Base-by-base conservation (phyloP, 2,113 vertebrate genomes). In the Pterocles burchelli region DNA sequence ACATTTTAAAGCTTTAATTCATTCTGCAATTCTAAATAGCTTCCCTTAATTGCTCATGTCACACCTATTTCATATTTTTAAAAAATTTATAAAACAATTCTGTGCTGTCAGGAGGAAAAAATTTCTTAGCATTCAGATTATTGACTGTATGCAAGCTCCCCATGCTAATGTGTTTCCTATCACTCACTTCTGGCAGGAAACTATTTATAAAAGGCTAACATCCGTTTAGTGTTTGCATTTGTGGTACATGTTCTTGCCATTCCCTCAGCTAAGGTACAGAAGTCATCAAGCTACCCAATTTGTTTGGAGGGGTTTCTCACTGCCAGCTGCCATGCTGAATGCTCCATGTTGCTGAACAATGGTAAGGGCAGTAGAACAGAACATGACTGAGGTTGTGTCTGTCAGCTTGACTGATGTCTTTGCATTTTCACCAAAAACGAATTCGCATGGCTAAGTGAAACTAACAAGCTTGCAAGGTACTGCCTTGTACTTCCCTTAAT, bases 41-140 rank as follows among this genome's bases (percentile, higher is more conserved):
- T 97, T 90, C 82, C 72, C 83, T 96, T 97, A 97, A 97, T 96
- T 7, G 9, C 88, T 96, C 93, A 74, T 59, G 93, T 96, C 96
- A 97, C 65, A 97, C 81, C 81, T 95, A 97, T 97, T 94, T 95
- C 83, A 96, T 34, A 62, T 93, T 95, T 96, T 95, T 93, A 8
- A 95, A 98, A 97, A 97, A 97, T 88, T 93, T 96, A 96, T 97
- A 93, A 96, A 97, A 96, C 94, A 97, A 93, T 98, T 97, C 81
- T 65, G n/a, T 92, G 81, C 85, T 95, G 75, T 92, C 93, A 95
- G 83, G 17, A 67, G 19, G 67, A 90, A 90, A 85, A 93, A 85
- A 25, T 45, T 91, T 76, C 88, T 96, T 86, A 91, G 95, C 85
- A 94, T 96, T 95, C 87, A 94, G 48, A 89, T 97, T 96, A 97